A percentile compares a stretch with the other conserved stretches of the same genome.
Evolutionary conservation across 1,140 invertebrate genomes (phyloP).

Genomic region (Zophobas atratus): DNA sequence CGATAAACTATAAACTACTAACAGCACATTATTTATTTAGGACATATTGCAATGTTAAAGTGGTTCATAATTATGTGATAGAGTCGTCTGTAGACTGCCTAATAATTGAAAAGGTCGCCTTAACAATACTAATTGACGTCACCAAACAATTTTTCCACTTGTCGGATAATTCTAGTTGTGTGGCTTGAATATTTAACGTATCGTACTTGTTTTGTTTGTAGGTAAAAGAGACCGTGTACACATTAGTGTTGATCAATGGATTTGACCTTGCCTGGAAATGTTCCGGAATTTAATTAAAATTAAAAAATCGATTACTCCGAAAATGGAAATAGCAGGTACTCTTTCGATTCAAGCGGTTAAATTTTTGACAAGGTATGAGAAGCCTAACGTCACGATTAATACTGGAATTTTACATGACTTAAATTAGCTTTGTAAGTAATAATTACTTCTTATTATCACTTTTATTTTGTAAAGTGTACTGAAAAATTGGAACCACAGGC

Average conservation of each 20-base stretch:
- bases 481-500: not conserved
- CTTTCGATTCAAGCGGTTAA: too few relatives aligned
- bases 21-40: not conserved
- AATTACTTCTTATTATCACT: too few relatives aligned
- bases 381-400: too few relatives aligned
- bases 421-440: too few relatives aligned
- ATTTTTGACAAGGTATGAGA: too few relatives aligned
- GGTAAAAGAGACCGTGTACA: slow-evolving; percentile 2
- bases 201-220: not conserved
- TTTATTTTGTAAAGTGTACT: too few relatives aligned
- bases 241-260: not conserved
- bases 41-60: slow-evolving; percentile 12
- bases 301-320: not conserved
- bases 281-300: not conserved
- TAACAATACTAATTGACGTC: slow-evolving; percentile 49
- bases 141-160: slow-evolving; percentile 47
- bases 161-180: slow-evolving; percentile 11
- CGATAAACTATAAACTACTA: not conserved
- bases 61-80: slow-evolving; percentile 18
- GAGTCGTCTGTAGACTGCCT: slow-evolving; percentile 26
- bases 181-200: slow-evolving; percentile 11
- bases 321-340: too few relatives aligned
- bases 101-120: slow-evolving; percentile 53
- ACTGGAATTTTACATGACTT: too few relatives aligned
- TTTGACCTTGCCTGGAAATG: not conserved